Base-by-base conservation (phyloP, 2,797 vertebrate species). In the Smutsia temminckii region DNA sequence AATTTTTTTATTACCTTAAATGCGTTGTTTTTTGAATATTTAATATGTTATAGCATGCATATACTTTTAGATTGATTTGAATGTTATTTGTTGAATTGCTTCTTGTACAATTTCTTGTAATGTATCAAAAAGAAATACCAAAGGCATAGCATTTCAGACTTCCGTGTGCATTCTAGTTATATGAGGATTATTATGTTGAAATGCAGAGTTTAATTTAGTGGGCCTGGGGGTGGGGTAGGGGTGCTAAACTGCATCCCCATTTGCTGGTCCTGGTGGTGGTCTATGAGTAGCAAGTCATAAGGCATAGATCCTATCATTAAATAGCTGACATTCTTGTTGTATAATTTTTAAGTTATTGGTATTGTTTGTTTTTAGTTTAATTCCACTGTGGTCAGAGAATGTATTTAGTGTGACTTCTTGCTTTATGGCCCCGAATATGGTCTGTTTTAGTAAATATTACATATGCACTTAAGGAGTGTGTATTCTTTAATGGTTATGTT, bases 81-180 rank as follows among this genome's bases (percentile, higher is more conserved):
- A 64, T 85, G 18, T 3, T 89, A 85, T 71, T 93, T 89, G 59
- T 66, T 85, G 63, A 71, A 80, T 96, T 75, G n/a, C 49, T 91
- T 88, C 32, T 21, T 57, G 49, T 94, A 55, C 9, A 78, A 34
- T 91, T 34, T 69, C 32, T 51, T 74, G 32, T 63, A 5, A 40
- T 89, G 32, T 16, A 49, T 69, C 81, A 75, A 68, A 85, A 77
- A 69, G 57, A 78, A 68, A 13, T 53, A 91, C 37, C 49, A 7
- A 42, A 94, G 18, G 40, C 34, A 32, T 29, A 27, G 25, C 17
- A 59, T 95, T 95, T 95, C 90, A 85, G 74, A 89, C 42, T 78
- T 68, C 5, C 53, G 0, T 79, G 32, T 87, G 49, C 53, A 66
- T 42, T 79, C 32, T 10, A 68, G 37, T 85, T 32, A 61, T n/a